A percentile compares a stretch with the other conserved stretches of the same genome.
Conservation (phyloP, 2,113 vertebrate genomes). For the Eulemur rufifrons region DNA sequence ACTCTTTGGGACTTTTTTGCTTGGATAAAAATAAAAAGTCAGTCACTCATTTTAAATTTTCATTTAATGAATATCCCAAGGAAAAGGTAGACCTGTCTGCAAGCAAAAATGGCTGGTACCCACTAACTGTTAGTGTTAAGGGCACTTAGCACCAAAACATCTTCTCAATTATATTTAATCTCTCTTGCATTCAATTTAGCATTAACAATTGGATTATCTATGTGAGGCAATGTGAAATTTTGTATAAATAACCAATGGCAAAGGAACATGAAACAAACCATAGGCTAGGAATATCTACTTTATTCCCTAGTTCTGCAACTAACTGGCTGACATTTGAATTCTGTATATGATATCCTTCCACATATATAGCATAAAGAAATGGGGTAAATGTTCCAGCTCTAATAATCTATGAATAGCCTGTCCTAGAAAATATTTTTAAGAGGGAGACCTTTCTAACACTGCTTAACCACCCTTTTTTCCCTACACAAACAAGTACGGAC, state of each 20-base stretch:
- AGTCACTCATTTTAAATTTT: not conserved
- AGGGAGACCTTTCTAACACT: not conserved
- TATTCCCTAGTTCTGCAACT: not conserved
- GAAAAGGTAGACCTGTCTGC: not conserved
- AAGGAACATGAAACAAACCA: not conserved
- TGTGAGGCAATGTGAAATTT: not conserved
- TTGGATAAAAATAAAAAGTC: not conserved
- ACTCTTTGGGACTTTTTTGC: not conserved
- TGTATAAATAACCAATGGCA: not conserved
- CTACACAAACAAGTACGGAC: not conserved
- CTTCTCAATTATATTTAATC: not conserved
- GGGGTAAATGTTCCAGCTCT: not conserved
- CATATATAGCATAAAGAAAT: not conserved
- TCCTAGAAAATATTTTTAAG: not conserved
- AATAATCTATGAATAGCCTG: not conserved
- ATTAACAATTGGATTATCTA: not conserved
- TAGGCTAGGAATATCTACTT: not conserved
- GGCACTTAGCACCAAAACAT: not conserved
- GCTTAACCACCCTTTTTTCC: not conserved
- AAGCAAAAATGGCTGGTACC: not conserved
- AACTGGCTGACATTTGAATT: not conserved
- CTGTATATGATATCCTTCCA: not conserved
- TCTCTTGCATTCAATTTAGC: not conserved
- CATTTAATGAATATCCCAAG: not conserved
- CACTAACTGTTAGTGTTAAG: not conserved